These are phyloP conservation scores for Ambastaia sidthimunki DNA, from an alignment of 2,797 vertebrate genomes.

Conservation along the genomic window DNA sequence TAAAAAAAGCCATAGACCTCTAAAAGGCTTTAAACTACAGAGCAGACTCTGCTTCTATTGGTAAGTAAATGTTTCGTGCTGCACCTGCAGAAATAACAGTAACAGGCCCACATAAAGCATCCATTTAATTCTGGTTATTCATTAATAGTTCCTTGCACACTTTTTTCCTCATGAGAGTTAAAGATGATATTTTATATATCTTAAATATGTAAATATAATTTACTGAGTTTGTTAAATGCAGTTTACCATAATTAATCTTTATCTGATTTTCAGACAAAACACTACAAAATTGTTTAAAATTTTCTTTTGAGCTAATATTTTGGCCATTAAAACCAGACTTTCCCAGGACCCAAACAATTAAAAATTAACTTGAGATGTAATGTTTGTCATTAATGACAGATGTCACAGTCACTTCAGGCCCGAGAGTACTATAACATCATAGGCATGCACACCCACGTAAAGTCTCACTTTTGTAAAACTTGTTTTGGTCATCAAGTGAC, in stretches of 20 bases:
- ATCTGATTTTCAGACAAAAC: background rate
- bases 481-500: background rate
- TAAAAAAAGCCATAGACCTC: constrained; percentile 78
- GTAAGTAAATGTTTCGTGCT: constrained; percentile 53
- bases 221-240: background rate
- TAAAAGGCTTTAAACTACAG: constrained; percentile 83
- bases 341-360: constrained; percentile 71
- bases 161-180: background rate
- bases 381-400: constrained; percentile 78
- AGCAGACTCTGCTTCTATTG: constrained; percentile 72
- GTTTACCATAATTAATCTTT: background rate
- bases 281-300: background rate
- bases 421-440: constrained; percentile 46
- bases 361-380: constrained; percentile 79
- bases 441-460: constrained; percentile 13
- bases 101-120: constrained; percentile 6
- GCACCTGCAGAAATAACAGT: constrained; percentile 43
- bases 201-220: background rate
- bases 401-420: constrained; percentile 70
- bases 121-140: constrained; percentile 1
- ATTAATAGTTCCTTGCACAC: background rate
- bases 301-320: constrained; percentile 8
- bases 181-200: background rate
- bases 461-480: background rate
- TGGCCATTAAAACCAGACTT: constrained; percentile 72